A percentile compares a stretch with the other conserved stretches of the same genome.
Conservation (phyloP, 2,113 vertebrate species). For the Anolis sagrei region DNA sequence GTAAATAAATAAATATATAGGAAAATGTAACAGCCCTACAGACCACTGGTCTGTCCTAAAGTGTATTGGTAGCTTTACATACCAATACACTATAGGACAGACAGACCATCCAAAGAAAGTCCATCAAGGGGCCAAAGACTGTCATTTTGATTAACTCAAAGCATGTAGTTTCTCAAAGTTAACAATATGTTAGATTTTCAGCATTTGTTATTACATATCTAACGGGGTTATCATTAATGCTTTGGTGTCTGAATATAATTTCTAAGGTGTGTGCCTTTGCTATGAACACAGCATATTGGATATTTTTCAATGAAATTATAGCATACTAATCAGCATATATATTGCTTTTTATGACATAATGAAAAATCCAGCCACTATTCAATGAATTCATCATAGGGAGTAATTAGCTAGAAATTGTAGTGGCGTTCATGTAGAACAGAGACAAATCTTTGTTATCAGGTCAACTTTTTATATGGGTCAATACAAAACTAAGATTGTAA, state of each 20-base stretch:
- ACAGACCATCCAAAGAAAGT: slow-evolving; percentile 37
- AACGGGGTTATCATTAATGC: slow-evolving; percentile 22
- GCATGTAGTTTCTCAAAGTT: slow-evolving; percentile 39
- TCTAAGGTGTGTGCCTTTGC: slow-evolving; percentile 15
- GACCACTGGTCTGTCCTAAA: slow-evolving; percentile 51
- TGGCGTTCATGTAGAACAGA: slow-evolving; percentile 50
- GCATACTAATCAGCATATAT: slow-evolving; percentile 49
- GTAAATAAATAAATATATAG: no score
- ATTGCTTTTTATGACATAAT: slow-evolving; percentile 48
- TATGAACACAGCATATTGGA: slow-evolving; percentile 27
- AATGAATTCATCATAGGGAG: slow-evolving; percentile 48
- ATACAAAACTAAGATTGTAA: background rate
- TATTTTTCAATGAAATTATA: slow-evolving; percentile 57
- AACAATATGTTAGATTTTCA: slow-evolving; percentile 51
- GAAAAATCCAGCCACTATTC: slow-evolving; percentile 48
- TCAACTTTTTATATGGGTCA: background rate
- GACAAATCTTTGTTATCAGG: slow-evolving; percentile 26
- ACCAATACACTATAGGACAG: slow-evolving; percentile 38
- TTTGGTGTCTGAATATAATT: slow-evolving; percentile 48
- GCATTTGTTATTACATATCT: slow-evolving; percentile 33
- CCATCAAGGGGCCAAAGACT: slow-evolving; percentile 42
- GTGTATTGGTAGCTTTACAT: slow-evolving; percentile 35
- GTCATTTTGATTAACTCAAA: slow-evolving; percentile 40
- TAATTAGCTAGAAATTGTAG: slow-evolving; percentile 62
- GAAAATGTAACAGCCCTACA: slow-evolving; percentile 45